A percentile compares a stretch with the other conserved stretches of the same genome.
Conservation (phyloP, 2,797 vertebrate genomes). For the Melanotaenia pygmaea region DNA sequence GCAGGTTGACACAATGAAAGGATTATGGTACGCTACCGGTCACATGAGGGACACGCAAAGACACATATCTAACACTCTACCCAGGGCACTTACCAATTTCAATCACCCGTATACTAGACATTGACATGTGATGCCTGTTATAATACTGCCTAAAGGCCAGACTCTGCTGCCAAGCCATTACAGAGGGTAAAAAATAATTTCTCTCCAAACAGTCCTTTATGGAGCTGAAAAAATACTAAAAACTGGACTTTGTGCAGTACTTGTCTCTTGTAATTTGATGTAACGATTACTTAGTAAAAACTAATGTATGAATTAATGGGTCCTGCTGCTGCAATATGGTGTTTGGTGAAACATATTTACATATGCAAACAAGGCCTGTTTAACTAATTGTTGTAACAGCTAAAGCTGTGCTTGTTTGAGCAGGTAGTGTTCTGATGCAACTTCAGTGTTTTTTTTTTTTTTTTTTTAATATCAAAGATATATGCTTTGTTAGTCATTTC, state of each 20-base stretch:
- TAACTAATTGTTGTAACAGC: not conserved
- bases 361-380: not conserved
- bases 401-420: constrained; percentile 16
- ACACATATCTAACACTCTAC: constrained; percentile 40
- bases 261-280: not conserved
- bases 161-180: constrained; percentile 35
- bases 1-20: constrained; percentile 50
- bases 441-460: not conserved
- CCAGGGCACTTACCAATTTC: constrained; percentile 59
- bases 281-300: not conserved
- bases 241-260: not conserved
- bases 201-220: constrained; percentile 10
- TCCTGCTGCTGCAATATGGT: not conserved
- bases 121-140: constrained; percentile 64
- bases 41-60: constrained; percentile 48
- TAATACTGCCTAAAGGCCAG: constrained; percentile 42
- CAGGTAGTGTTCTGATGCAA: not conserved
- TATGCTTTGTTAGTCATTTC: constrained; percentile 1
- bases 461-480: constrained; percentile 2
- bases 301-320: not conserved
- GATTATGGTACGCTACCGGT: constrained; percentile 48
- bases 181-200: constrained; percentile 21
- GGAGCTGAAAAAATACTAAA: constrained; percentile 14
- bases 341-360: not conserved
- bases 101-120: constrained; percentile 65